Evolutionary conservation across 2,888 invertebrate species (phyloP).

Genomic region (Criorhina ranunculi): DNA sequence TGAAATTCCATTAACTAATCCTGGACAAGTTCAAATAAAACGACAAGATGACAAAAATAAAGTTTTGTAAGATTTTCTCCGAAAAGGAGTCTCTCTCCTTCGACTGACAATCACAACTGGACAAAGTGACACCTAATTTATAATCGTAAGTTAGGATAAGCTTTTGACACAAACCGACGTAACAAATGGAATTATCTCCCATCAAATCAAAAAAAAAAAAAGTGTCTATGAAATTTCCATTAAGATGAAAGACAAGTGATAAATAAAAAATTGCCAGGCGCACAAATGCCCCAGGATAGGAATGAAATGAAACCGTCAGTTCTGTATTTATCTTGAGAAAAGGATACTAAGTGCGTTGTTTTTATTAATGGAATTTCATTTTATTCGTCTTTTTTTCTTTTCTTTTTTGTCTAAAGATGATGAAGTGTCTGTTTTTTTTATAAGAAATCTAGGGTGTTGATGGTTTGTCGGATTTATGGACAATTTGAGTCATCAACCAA

Average conservation of each 20-base stretch:
- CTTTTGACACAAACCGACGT: constrained; percentile 31
- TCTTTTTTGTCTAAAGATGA: neutral
- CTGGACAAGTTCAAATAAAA: neutral
- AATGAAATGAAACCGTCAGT: constrained; percentile 3
- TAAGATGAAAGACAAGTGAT: constrained; percentile 53
- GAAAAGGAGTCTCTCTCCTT: neutral
- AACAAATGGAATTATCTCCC: constrained; percentile 53
- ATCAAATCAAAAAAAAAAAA: constrained; percentile 38
- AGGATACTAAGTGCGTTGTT: constrained; percentile 22
- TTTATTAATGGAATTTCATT: constrained; percentile 39
- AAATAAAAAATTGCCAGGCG: constrained; percentile 49
- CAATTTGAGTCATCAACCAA: no score
- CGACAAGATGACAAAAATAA: neutral
- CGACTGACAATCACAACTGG: constrained; percentile 19
- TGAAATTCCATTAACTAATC: constrained; percentile 26
- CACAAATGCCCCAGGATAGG: constrained; percentile 4
- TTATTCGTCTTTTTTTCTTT: neutral
- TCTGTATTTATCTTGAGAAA: constrained; percentile 13
- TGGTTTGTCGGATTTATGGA: no score
- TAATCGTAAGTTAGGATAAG: constrained; percentile 45
- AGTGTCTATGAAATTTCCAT: constrained; percentile 33
- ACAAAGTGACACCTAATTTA: constrained; percentile 50
- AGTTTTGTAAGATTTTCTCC: neutral
- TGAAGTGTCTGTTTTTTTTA: neutral
- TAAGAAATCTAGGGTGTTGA: no score